phyloP scores from a whole-genome alignment of 1,140 invertebrate species.

The Melanaphis sacchari region DNA sequence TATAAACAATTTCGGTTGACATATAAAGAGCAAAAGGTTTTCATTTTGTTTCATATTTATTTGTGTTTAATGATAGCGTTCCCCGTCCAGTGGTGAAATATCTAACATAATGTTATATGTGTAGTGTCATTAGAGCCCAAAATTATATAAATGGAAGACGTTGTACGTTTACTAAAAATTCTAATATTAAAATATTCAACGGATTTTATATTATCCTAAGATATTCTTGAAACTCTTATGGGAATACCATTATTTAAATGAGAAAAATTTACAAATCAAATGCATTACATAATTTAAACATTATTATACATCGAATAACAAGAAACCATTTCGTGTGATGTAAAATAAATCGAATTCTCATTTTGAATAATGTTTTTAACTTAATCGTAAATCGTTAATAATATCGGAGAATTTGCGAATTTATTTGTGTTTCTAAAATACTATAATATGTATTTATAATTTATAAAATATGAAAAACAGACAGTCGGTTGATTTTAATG shows the following conservation, averaged over 20 bases:
- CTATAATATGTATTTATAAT: background rate
- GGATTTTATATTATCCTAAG: slow-evolving; percentile 9
- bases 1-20: slow-evolving; percentile 37
- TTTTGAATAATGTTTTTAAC: background rate
- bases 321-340: background rate
- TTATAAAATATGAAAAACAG: background rate
- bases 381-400: background rate
- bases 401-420: background rate
- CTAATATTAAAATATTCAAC: background rate
- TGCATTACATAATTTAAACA: background rate
- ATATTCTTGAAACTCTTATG: background rate
- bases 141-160: slow-evolving; percentile 8
- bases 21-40: slow-evolving; percentile 41
- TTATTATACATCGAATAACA: background rate
- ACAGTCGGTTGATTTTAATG: background rate
- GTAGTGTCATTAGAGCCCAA: background rate
- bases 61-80: background rate
- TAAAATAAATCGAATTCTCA: background rate
- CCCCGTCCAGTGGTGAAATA: background rate
- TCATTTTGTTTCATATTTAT: slow-evolving; percentile 21
- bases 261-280: slow-evolving; percentile 1
- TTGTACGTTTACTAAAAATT: background rate
- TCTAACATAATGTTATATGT: background rate
- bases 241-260: background rate
- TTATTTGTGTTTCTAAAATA: background rate